These are phyloP conservation scores for Apodemia duryi DNA, from an alignment of 2,888 invertebrate genomes.

Conservation along the genomic window DNA sequence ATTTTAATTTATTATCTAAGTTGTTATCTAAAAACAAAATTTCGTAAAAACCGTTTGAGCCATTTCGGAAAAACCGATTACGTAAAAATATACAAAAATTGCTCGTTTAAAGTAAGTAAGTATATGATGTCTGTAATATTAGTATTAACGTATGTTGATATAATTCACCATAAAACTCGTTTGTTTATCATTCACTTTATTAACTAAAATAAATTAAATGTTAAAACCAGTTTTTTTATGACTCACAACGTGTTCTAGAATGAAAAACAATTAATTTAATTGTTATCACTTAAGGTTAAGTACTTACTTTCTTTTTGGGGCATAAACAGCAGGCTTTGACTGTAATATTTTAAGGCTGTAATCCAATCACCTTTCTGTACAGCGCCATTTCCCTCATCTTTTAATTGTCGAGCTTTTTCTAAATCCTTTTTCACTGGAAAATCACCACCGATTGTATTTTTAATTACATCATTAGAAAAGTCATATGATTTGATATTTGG, in stretches of 20 bases:
- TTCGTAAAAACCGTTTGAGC: no score
- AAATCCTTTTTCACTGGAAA: conserved; percentile 76
- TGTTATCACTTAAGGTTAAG: neutral
- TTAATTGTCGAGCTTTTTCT: conserved; percentile 80
- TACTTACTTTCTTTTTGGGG: conserved; percentile 84
- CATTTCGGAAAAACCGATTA: no score
- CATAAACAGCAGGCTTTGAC: conserved; percentile 82
- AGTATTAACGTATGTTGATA: no score
- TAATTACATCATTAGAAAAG: conserved; percentile 61
- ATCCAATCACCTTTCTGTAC: conserved; percentile 85
- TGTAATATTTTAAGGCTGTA: conserved; percentile 84
- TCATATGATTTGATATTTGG: conserved; percentile 69
- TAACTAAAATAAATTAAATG: neutral
- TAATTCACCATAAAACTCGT: no score
- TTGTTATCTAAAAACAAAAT: no score
- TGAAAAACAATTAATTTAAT: neutral
- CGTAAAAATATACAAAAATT: no score
- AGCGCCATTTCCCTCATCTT: conserved; percentile 85
- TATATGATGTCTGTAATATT: no score
- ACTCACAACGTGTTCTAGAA: neutral
- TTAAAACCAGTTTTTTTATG: neutral
- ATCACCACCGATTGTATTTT: conserved; percentile 50
- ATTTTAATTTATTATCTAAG: no score
- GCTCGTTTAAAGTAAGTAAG: no score
- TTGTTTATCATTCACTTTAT: no score